Base-by-base conservation (phyloP, 2,113 vertebrate species). In the Tyto alba region DNA sequence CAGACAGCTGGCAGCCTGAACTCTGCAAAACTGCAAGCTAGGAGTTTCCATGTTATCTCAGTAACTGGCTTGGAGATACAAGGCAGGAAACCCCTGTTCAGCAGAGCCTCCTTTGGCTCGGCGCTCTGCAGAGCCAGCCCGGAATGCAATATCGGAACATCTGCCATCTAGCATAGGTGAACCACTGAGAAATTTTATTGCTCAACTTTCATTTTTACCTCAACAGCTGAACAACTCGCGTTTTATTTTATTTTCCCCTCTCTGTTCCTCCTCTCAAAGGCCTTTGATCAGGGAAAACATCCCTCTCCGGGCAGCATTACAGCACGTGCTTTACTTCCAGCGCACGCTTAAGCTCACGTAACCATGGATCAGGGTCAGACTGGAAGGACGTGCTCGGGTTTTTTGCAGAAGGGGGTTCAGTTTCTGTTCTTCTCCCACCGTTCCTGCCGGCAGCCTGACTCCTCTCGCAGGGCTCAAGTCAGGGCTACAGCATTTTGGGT, bases 381-480 rank as follows among this genome's bases (percentile, higher is more conserved):
- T 2, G 29, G 47, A 34, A 40, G 38, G 60, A 72, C 0, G 3
- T 3, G 11, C 40, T 43, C 4, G 1, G 8, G 8, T 6, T 11
- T 4, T 63, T 43, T 40, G 43, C 50, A 48, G 72, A 72, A 23
- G 59, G 10, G 69, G 7, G 7, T 6, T 20, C 3, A 2, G 32
- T 25, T 60, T 52, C 67, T 89, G 38, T 9, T 74, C 38, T 52
- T 11, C 36, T 45, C 56, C 41, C 69, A 16, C 32, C 1, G 1
- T 1, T 41, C n/a, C 47, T 2, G 0, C 36, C 4, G 21, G 7
- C 59, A 74, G 59, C 57, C 29, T 8, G 4, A 41, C 26, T 15
- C 43, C n/a, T 26, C 32, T 36, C 8, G 1, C 50, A 34, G 16
- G 6, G 78, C 57, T 57, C 56, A 69, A 2, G 67, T 30, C n/a